Evolutionary conservation across 35 echinoderm and acorn worm genomes (phyloP).

Genomic region (Heliocidaris tuberculata): DNA sequence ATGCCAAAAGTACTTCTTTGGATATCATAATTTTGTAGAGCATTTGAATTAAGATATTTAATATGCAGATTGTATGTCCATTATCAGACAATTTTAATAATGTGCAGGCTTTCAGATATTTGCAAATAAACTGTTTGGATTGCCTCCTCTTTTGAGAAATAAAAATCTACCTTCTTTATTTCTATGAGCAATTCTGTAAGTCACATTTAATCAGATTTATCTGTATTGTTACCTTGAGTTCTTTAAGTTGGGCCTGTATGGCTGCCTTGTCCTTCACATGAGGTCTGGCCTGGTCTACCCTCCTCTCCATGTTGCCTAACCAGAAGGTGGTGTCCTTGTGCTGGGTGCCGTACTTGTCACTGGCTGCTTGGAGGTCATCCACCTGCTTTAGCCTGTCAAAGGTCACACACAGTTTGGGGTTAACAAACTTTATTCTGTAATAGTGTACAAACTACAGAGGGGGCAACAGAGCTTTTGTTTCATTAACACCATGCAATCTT

Average conservation of each 20-base stretch:
- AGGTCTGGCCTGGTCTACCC: conserved; percentile 65
- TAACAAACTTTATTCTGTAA: neutral
- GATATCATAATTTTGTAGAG: too few species aligned
- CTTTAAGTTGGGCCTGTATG: conserved; percentile 78
- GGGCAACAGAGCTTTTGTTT: neutral
- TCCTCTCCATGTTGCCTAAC: conserved; percentile 75
- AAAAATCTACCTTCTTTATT: neutral
- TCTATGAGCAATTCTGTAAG: neutral
- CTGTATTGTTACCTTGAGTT: conserved; percentile 75
- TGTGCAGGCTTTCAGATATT: too few species aligned
- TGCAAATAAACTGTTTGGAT: too few species aligned
- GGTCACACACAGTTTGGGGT: neutral
- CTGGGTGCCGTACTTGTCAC: conserved; percentile 59
- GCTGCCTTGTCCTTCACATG: conserved; percentile 69
- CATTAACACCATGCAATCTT: neutral
- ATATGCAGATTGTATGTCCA: too few species aligned
- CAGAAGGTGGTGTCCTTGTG: conserved; percentile 86
- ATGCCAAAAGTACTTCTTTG: too few species aligned
- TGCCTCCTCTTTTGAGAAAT: too few species aligned
- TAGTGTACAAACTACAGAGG: neutral
- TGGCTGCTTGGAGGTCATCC: conserved; percentile 60
- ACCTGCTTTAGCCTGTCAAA: conserved; percentile 66
- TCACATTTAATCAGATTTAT: neutral
- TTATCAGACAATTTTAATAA: too few species aligned
- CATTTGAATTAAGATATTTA: too few species aligned